These are phyloP conservation scores for Rissa tridactyla DNA, from an alignment of 2,113 vertebrate species.

Conservation along the genomic window DNA sequence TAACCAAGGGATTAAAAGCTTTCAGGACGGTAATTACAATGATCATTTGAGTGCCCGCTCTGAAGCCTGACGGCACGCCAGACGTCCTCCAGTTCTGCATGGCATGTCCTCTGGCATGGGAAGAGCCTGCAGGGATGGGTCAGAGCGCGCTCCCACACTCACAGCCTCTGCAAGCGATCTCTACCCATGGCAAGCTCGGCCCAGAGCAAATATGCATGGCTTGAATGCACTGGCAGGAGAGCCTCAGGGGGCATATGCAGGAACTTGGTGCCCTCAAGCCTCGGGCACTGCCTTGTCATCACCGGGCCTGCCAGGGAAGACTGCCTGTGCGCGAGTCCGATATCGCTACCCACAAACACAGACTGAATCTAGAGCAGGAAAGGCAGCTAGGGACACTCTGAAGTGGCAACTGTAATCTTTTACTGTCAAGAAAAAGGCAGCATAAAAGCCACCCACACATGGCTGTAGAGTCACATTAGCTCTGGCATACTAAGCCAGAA, in stretches of 20 bases:
- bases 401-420: background rate
- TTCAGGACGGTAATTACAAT: slow-evolving; percentile 18
- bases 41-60: background rate
- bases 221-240: background rate
- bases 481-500: background rate
- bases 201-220: background rate
- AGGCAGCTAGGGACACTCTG: background rate
- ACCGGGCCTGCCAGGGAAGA: rapidly evolving
- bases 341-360: background rate
- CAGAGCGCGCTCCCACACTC: background rate
- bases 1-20: slow-evolving; percentile 42
- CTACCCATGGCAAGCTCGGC: background rate
- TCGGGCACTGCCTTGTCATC: background rate
- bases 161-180: background rate
- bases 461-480: background rate
- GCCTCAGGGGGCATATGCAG: rapidly evolving
- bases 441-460: background rate
- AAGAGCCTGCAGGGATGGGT: background rate
- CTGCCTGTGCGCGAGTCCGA: rapidly evolving
- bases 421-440: background rate
- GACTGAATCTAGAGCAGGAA: background rate
- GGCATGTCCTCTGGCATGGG: background rate
- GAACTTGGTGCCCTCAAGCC: background rate
- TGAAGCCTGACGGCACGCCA: background rate
- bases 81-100: background rate